Base-by-base conservation (phyloP, 2,113 vertebrate species). In the Eulemur macaco region DNA sequence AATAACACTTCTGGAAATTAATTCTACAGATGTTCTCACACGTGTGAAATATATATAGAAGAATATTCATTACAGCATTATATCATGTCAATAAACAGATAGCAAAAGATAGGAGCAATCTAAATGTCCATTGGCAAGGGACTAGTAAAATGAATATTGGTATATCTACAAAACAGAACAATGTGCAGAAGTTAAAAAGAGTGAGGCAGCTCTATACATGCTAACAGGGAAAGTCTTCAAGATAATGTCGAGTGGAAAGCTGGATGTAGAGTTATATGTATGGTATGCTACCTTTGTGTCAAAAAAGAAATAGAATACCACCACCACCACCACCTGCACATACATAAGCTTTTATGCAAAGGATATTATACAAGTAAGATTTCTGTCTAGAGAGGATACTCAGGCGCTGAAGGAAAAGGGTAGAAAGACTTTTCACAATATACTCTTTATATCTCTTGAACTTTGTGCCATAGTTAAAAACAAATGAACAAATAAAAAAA, bases 391-490 rank as follows among this genome's bases (percentile, higher is more conserved):
- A 50, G 56, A 93, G 29, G 73, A 80, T 78, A 45, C 37, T 78
- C 34, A 84, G 42, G 39, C 78, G 27, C 1, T 64, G 63, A 93
- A 86, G 76, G 76, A 92, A 90, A 87, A 17, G 25, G 42, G 6
- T 73, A 90, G 83, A 56, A 50, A 63, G 20, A 71, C 45, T 31
- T 42, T 80, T 71, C 23, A 77, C 69, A 63, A 23, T 69, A 64
- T 50, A 45, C 3, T 42, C 10, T 73, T 45, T 74, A 3, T 86
- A 21, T 54, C 20, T 73, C 68, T 93, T 87, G 89, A 86, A 84
- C 76, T 90, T 96, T 78, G 52, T 93, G 27, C 90, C n/a, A n/a
- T 91, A 68, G 54, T 87, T 95, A 69, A 87, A 58, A 93, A 91
- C 47, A 69, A 85, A 85, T 73, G 63, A 60, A 60, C 71, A 91